These are phyloP conservation scores for Schizopygopsis pylzovi DNA, from an alignment of 2,797 vertebrate genomes.

Conservation along the genomic window DNA sequence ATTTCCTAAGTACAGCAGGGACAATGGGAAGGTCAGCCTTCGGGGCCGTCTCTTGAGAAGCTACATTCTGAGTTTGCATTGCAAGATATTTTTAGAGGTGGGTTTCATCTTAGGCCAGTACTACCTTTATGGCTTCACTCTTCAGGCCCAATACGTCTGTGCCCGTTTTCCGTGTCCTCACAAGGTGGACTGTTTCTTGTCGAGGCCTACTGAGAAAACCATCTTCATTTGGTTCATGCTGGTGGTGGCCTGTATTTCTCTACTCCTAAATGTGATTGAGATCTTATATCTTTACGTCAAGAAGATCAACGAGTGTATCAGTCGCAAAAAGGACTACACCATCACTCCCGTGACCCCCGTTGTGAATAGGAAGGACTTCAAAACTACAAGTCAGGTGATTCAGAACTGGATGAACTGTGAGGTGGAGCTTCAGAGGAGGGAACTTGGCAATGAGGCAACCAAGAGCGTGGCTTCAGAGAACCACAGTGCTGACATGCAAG, in stretches of 20 bases:
- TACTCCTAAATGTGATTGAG: constrained; percentile 86
- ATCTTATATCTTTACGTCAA: constrained; percentile 79
- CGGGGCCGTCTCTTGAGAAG: constrained; percentile 87
- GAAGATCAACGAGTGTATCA: constrained; percentile 81
- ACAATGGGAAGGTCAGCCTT: constrained; percentile 85
- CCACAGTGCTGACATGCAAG: constrained; percentile 65
- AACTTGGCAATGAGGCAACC: constrained; percentile 59
- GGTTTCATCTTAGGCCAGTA: constrained; percentile 91
- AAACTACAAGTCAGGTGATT: constrained; percentile 61
- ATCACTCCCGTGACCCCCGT: constrained; percentile 75
- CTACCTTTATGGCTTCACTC: constrained; percentile 90
- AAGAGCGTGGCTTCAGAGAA: constrained; percentile 63
- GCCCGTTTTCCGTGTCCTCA: constrained; percentile 86
- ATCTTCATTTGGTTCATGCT: constrained; percentile 98
- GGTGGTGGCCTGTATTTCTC: constrained; percentile 86
- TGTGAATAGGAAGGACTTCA: constrained; percentile 65
- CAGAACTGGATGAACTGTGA: constrained; percentile 77
- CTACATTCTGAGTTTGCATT: constrained; percentile 87
- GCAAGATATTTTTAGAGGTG: constrained; percentile 87
- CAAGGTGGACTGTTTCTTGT: constrained; percentile 93
- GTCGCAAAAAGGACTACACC: constrained; percentile 75
- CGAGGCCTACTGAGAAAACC: constrained; percentile 93
- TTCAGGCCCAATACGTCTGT: constrained; percentile 83
- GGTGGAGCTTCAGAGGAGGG: constrained; percentile 69
- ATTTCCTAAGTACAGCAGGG: constrained; percentile 80